A percentile compares a stretch with the other conserved stretches of the same genome.
phyloP scores from a whole-genome alignment of 2,888 invertebrate species.

The Platerodrilus igneus region DNA sequence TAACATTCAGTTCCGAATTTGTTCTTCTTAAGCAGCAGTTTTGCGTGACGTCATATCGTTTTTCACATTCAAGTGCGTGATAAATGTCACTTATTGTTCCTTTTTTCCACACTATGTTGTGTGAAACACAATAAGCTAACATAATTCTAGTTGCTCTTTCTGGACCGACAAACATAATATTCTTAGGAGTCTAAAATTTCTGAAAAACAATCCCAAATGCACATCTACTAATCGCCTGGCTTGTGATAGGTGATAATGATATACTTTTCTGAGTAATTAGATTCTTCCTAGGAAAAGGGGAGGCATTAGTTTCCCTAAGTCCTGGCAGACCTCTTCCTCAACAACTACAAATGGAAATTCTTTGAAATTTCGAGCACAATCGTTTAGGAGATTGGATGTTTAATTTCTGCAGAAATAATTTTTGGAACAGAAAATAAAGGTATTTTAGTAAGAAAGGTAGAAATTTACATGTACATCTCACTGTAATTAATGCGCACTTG shows the following conservation, averaged over 20 bases:
- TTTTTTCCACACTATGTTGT: conserved; percentile 3
- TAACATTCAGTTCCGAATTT: conserved; percentile 3
- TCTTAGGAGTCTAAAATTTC: conserved; percentile 13
- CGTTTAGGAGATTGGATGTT: not conserved
- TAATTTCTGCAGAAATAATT: not conserved
- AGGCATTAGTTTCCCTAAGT: not conserved
- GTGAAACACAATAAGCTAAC: conserved; percentile 10
- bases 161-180: conserved; percentile 4
- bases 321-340: not conserved
- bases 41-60: not conserved
- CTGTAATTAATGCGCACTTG: no score
- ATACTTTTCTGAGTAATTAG: no score
- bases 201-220: conserved; percentile 15
- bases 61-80: not conserved
- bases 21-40: not conserved
- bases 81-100: conserved; percentile 1
- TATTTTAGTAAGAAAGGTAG: no score
- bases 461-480: no score
- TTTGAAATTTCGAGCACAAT: not conserved
- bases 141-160: not conserved
- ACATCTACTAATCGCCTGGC: conserved; percentile 19
- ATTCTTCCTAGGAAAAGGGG: not conserved
- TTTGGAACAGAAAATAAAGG: no score
- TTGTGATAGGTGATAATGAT: conserved; percentile 20
- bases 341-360: not conserved